These are phyloP conservation scores for Prionailurus viverrinus DNA, from an alignment of 2,113 vertebrate species.

Conservation along the genomic window DNA sequence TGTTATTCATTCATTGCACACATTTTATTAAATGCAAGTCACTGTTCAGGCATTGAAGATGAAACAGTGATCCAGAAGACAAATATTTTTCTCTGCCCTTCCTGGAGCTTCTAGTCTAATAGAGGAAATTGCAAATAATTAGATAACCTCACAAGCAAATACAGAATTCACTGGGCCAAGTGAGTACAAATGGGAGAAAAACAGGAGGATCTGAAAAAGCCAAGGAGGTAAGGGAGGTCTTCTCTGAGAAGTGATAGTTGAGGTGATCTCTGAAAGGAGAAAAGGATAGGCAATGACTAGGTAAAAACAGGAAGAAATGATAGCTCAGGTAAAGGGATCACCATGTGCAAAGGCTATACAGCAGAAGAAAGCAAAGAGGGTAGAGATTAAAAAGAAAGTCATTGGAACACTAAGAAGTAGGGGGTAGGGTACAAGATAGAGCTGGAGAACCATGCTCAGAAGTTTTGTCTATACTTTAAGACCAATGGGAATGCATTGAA, in stretches of 20 bases:
- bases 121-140: neutral
- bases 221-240: neutral
- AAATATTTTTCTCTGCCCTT: neutral
- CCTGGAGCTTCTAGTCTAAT: neutral
- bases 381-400: neutral
- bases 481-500: neutral
- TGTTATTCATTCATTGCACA: neutral
- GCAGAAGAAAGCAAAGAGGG: neutral
- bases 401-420: neutral
- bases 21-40: constrained; percentile 31
- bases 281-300: neutral
- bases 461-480: neutral
- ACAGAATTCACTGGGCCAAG: neutral
- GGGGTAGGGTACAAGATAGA: neutral
- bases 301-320: neutral
- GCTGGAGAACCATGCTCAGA: neutral
- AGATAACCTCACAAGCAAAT: constrained; percentile 11
- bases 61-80: constrained; percentile 5
- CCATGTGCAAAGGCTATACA: neutral
- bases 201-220: neutral
- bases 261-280: neutral
- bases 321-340: neutral
- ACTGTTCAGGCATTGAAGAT: neutral
- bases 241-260: neutral
- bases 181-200: neutral